Evolutionary conservation across 1,140 invertebrate genomes (phyloP).

Genomic region (Belonocnema kinseyi): DNA sequence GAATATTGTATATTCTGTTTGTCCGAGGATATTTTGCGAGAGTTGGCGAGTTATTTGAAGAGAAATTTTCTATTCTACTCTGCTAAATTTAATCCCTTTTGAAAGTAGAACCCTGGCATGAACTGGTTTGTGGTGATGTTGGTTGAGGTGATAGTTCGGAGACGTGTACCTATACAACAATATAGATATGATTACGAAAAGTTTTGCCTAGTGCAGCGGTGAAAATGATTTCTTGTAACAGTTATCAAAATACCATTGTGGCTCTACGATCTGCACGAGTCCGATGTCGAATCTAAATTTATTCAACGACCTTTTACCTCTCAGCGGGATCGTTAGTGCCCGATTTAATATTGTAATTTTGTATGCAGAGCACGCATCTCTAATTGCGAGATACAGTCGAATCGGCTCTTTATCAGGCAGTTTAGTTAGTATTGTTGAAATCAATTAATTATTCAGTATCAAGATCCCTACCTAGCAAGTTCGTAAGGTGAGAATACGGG

Average conservation of each 20-base stretch:
- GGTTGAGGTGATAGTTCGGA: slow-evolving; percentile 34
- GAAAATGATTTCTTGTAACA: slow-evolving; percentile 48
- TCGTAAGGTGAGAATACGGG: no score
- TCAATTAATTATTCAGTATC: no score
- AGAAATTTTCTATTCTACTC: neutral
- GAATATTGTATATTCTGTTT: no score
- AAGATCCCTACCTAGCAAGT: no score
- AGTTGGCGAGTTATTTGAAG: no score
- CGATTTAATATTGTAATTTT: slow-evolving; percentile 30
- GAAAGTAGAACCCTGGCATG: neutral
- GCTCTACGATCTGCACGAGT: slow-evolving; percentile 33
- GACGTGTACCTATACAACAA: slow-evolving; percentile 53
- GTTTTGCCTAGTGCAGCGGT: slow-evolving; percentile 50
- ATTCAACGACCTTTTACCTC: slow-evolving; percentile 29
- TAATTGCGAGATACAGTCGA: slow-evolving; percentile 17
- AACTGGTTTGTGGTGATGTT: slow-evolving; percentile 20
- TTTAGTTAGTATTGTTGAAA: slow-evolving; percentile 7
- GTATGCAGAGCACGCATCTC: slow-evolving; percentile 30
- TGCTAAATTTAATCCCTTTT: slow-evolving; percentile 3
- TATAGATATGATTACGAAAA: slow-evolving; percentile 53
- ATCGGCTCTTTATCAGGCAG: slow-evolving; percentile 14
- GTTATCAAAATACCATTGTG: slow-evolving; percentile 30
- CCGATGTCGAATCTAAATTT: slow-evolving; percentile 21
- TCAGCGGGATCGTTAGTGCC: slow-evolving; percentile 26
- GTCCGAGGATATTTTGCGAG: no score